Conservation (phyloP, 2,888 invertebrate species). For the Ametastegia equiseti region DNA sequence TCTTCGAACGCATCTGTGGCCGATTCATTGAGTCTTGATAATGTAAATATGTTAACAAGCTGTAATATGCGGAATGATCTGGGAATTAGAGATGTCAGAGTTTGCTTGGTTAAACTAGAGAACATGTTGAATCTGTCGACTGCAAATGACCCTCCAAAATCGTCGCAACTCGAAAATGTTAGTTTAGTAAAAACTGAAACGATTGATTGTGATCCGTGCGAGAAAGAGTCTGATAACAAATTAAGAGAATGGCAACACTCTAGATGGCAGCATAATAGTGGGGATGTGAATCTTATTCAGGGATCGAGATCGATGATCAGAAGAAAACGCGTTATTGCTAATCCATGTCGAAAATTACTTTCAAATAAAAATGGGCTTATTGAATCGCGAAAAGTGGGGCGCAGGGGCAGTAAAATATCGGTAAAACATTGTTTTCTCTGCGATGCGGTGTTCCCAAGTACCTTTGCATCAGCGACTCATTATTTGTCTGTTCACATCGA, state of each 20-base stretch:
- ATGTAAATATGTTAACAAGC: background rate
- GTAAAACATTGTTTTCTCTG: constrained; percentile 11
- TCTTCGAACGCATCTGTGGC: background rate
- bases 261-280: background rate
- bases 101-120: constrained; percentile 24
- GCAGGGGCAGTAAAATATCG: background rate
- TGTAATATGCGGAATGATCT: background rate
- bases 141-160: background rate
- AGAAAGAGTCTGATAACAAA: background rate
- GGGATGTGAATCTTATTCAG: background rate
- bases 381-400: background rate
- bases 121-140: background rate
- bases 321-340: background rate
- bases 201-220: background rate
- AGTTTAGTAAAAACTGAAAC: constrained; percentile 13
- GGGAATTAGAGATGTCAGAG: background rate
- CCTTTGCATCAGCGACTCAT: constrained; percentile 52
- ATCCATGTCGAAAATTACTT: background rate
- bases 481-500: constrained; percentile 55
- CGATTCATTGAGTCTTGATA: background rate
- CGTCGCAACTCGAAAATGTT: background rate
- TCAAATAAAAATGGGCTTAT: background rate
- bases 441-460: background rate
- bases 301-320: background rate
- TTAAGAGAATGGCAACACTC: background rate